phyloP scores from a whole-genome alignment of 2,113 vertebrate genomes.

The Gobio gobio region DNA sequence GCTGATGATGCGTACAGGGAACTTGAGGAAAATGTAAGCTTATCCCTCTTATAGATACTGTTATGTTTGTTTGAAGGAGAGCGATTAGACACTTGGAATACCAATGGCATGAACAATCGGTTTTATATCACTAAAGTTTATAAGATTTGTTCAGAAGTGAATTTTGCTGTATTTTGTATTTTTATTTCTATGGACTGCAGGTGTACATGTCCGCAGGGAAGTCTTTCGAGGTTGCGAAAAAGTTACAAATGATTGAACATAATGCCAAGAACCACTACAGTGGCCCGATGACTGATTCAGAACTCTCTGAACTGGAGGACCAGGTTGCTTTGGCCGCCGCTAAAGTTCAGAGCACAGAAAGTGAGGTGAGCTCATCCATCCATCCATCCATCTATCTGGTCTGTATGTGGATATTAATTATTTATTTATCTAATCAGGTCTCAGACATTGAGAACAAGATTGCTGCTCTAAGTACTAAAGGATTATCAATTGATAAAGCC shows the following conservation, averaged over 20 bases:
- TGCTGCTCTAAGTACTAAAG: constrained; percentile 79
- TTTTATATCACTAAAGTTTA: not conserved
- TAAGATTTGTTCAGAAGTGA: not conserved
- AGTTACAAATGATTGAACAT: constrained; percentile 71
- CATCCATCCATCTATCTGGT: no score
- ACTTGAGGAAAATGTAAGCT: constrained; percentile 86
- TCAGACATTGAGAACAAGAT: constrained; percentile 90
- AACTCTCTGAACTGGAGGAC: constrained; percentile 90
- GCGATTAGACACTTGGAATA: not conserved
- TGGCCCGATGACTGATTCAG: constrained; percentile 76
- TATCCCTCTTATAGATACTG: constrained; percentile 42
- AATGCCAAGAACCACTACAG: constrained; percentile 64
- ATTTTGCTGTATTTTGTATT: not conserved
- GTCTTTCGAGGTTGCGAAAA: constrained; percentile 64
- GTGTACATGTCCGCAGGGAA: constrained; percentile 80
- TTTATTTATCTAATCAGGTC: constrained; percentile 72
- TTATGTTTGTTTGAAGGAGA: constrained; percentile 33
- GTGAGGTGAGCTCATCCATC: constrained; percentile 74
- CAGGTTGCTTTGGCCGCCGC: constrained; percentile 79
- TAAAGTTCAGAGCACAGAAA: constrained; percentile 83
- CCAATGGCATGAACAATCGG: not conserved
- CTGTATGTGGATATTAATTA: not conserved
- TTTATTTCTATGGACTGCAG: constrained; percentile 66
- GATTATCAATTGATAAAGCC: constrained; percentile 74
- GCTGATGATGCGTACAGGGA: constrained; percentile 77